Evolutionary conservation across 2,888 invertebrate genomes (phyloP).

Genomic region (Ischnus inquisitorius): DNA sequence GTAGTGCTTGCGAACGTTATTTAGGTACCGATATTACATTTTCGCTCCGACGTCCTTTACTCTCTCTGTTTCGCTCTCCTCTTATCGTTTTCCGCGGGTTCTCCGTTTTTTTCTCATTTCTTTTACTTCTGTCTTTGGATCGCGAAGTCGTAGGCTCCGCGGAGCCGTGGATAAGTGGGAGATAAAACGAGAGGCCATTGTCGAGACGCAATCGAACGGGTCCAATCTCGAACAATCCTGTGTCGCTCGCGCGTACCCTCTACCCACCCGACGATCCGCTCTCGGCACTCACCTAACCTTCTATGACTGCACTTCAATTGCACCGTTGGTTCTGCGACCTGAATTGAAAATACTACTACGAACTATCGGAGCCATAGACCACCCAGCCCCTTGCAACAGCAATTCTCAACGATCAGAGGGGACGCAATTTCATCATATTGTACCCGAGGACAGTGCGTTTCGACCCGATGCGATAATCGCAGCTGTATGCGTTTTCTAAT

Average conservation of each 20-base stretch:
- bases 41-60: background rate
- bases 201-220: conserved; percentile 70
- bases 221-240: conserved; percentile 69
- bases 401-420: conserved; percentile 57
- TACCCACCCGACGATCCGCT: conserved; percentile 49
- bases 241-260: conserved; percentile 62
- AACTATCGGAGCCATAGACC: conserved; percentile 29
- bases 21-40: conserved; percentile 16
- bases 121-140: conserved; percentile 17
- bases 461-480: conserved; percentile 22
- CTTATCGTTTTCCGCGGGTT: background rate
- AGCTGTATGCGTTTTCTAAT: conserved; percentile 51
- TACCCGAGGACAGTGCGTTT: conserved; percentile 29
- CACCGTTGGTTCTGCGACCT: conserved; percentile 61
- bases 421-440: conserved; percentile 61
- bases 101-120: background rate
- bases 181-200: conserved; percentile 72
- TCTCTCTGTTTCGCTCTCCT: background rate
- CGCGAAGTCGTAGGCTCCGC: conserved; percentile 23
- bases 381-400: conserved; percentile 19
- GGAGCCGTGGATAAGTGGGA: conserved; percentile 62
- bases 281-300: conserved; percentile 39
- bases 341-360: conserved; percentile 65
- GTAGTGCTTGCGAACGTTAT: background rate
- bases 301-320: conserved; percentile 54